phyloP scores from a whole-genome alignment of 2,797 vertebrate genomes.

The Anas bahamensis region DNA sequence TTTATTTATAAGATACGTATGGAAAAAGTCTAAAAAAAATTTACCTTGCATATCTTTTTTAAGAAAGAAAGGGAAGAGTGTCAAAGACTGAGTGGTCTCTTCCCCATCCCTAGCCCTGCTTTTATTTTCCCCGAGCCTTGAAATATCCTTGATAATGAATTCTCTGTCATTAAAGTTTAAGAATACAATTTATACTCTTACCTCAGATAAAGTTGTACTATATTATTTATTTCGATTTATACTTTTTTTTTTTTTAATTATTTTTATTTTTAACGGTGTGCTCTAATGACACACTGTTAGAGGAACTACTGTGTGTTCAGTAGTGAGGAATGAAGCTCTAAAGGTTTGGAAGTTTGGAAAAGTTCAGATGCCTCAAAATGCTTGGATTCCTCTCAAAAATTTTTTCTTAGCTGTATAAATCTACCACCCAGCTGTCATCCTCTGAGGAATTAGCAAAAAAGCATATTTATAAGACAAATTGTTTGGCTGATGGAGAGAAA shows the following conservation, averaged over 20 bases:
- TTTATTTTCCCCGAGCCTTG: background rate
- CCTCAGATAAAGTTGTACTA: background rate
- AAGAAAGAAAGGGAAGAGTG: background rate
- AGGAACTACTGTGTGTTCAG: slow-evolving; percentile 42
- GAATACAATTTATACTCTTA: background rate
- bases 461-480: slow-evolving; percentile 39
- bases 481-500: slow-evolving; percentile 50
- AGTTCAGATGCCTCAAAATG: slow-evolving; percentile 62
- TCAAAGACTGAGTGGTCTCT: background rate
- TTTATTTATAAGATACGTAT: background rate
- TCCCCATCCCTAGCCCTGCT: fast-evolving
- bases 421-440: slow-evolving; percentile 63
- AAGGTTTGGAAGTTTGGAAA: slow-evolving; percentile 59
- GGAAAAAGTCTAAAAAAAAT: background rate
- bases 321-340: slow-evolving; percentile 50
- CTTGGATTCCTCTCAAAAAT: slow-evolving; percentile 48
- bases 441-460: slow-evolving; percentile 61
- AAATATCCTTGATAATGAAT: background rate
- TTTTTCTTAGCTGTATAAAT: slow-evolving; percentile 61
- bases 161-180: background rate
- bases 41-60: background rate
- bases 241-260: background rate
- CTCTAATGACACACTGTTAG: background rate
- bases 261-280: background rate
- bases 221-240: background rate